Evolutionary conservation across 2,113 vertebrate species (phyloP), one percentile per base, ranked within the genome.

Genomic region (Candoia aspera): DNA sequence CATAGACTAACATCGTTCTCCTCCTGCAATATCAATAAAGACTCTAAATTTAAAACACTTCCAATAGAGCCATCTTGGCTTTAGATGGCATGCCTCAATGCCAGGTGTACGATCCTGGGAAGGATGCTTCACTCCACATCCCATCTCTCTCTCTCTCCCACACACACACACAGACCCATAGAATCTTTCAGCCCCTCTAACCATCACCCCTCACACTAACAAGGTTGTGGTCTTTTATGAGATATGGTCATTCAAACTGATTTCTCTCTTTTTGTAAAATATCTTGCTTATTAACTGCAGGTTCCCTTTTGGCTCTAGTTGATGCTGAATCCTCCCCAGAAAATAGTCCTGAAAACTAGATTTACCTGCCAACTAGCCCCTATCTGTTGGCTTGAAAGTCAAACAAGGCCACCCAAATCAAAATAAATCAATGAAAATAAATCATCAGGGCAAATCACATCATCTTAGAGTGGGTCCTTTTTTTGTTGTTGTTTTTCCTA

Each of bases 61-160:
- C 26, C 84, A 92, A 6, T 54, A 17, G 0, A 8, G 53, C 0
- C 49, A 0, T 1, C 0, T 0, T 0, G 11, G 0, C 17, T 57
- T 5, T 84, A 57, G 15, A 54, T 84, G 23, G 53, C 2, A 37
- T 0, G 0, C n/a, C 62, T 29, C 15, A 92, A 90, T 8, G 29
- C 2, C 21, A 86, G 0, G 49, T 26, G 1, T 13, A 2, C 2
- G n/a, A 79, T 8, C 33, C 33, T 79, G 33, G 17, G 17, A 37
- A 42, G 73, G 73, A 8, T 8, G 8, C 33, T 79, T 91, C 49
- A 4, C 6, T 62, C 53, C 73, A 24, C 33, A 49, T 21, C 0
- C 29, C 12, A 19, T 13, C 5, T 0, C 58, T 26, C 33, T 8
- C 42, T 42, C 2, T 6, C 86, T 1, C 88, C 17, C 26, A 37